phyloP scores from a whole-genome alignment of 1,140 invertebrate genomes.

The Atta texana region DNA sequence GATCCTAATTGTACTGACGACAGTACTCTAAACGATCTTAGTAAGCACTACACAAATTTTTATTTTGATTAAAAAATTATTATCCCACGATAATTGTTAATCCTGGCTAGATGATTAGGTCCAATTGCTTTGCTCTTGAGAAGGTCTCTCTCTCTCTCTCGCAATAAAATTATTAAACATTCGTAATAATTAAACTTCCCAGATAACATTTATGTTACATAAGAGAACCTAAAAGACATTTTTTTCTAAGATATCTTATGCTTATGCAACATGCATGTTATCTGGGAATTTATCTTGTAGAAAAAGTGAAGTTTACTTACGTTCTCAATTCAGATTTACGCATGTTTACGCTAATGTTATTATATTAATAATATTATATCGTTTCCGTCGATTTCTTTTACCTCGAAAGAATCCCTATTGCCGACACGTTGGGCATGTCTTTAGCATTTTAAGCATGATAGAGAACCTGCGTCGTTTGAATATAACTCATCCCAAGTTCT shows the following conservation, averaged over 20 bases:
- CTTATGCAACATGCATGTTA: too few relatives aligned
- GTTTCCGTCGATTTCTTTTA: background rate
- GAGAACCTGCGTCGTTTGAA: slow-evolving; percentile 70
- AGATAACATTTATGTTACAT: too few relatives aligned
- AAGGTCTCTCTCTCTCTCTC: too few relatives aligned
- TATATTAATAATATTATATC: background rate
- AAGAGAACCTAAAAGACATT: too few relatives aligned
- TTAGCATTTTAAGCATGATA: slow-evolving; percentile 60
- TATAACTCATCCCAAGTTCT: slow-evolving; percentile 31
- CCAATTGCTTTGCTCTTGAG: too few relatives aligned
- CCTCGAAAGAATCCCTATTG: slow-evolving; percentile 24
- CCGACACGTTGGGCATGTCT: slow-evolving; percentile 12
- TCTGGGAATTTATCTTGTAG: too few relatives aligned
- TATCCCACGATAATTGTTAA: too few relatives aligned
- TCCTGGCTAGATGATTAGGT: too few relatives aligned
- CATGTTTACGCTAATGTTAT: slow-evolving; percentile 4
- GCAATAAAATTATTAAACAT: background rate
- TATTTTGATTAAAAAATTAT: background rate
- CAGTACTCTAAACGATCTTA: slow-evolving; percentile 40
- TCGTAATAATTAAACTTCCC: background rate
- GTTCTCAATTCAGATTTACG: background rate
- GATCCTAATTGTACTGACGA: slow-evolving; percentile 60
- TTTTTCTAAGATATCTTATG: too few relatives aligned
- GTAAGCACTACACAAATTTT: slow-evolving; percentile 30
- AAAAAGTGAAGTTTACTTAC: background rate